Base-by-base conservation (phyloP, 2,113 vertebrate species). In the Anhinga anhinga region DNA sequence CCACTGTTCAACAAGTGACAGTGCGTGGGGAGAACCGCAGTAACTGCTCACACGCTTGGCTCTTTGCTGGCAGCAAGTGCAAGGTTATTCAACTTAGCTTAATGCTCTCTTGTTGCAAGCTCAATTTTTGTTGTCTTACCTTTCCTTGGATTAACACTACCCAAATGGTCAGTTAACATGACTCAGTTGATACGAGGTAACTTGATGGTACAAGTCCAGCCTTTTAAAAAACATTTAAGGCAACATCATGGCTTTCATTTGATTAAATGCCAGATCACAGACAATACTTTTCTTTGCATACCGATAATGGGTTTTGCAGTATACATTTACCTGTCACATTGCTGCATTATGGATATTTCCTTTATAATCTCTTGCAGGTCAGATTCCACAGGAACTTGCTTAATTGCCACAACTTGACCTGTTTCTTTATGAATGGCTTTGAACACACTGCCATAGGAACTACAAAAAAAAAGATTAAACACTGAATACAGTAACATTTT, bases 281-380 rank as follows among this genome's bases (percentile, higher is more conserved):
- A 36, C n/a, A 89, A 85, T 32, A 70, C 15, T 79, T 88, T 40
- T 82, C 80, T 79, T 69, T 38, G 18, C 13, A 22, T 11, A 8
- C 20, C 3, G 0, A 13, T 6, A 20, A 16, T 1, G 30, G 78
- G 56, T 7, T 87, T n/a, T n/a, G 55, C 29, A 59, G 14, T 5
- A 6, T 17, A 45, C 10, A 5, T 74, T 97, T 97, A 99, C 99
- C 99, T 99, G 98, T 99, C 99, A 76, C 99, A 99, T 29, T 99
- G 99, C 89, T 99, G 99, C 99, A 99, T 99, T 88, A 99, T 99
- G 82, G 99, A 99, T 96, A 99, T 99, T 90, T 99, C 99, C 95
- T 99, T 99, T 94, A 99, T 99, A 91, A 99, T 99, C 96, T 99
- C 99, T 91, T 99, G 99, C n/a, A 99, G 98, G 91, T 99, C 99